Base-by-base conservation (phyloP, 2,888 invertebrate species). In the Amblyjoppa fuscipennis region DNA sequence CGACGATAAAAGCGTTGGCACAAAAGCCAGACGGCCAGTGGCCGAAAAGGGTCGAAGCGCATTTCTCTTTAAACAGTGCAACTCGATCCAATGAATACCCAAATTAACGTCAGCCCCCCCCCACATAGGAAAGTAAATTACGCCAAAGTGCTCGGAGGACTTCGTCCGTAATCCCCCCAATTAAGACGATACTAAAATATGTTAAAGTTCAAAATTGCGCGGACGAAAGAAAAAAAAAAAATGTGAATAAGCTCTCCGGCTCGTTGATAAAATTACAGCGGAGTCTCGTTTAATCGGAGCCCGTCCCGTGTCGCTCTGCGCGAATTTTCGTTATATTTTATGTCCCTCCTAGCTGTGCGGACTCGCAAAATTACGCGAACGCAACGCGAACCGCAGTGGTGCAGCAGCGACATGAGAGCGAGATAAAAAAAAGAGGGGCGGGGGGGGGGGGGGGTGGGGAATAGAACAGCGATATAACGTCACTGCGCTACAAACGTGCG, bases 311-410 rank as follows among this genome's bases (percentile, higher is more conserved):
- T 4, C 16, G 31, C 61, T 16, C 31, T 16, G 16, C 1, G 61
- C 16, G 13, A 64, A 34, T 64, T 64, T 34, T 64, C 31, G 31
- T 34, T 31, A 16, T 6, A 28, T 61, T 61, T 61, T 16, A 16
- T 34, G 11, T 4, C 4, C 28, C 34, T n/a, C 61, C 16, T n/a
- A 64, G 34, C 16, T 16, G 61, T 20, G 6, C 34, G 61, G 34
- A 34, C 16, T 64, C 31, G 61, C 31, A 34, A 16, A 59, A 77
- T 56, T 49, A 53, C 20, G 51, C 25, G 34, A 68, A 68, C 28
- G 28, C 38, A 68, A 66, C 51, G 51, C 16, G 51, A 66, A 64
- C 70, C 70, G 51, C 49, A 53, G 31, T 51, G 51, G 51, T 51
- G 49, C 28, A 31, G 70, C 34, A 28, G 20, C 20, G 20, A 20